phyloP scores from a whole-genome alignment of 2,888 invertebrate species.

The Galerucella pusilla region DNA sequence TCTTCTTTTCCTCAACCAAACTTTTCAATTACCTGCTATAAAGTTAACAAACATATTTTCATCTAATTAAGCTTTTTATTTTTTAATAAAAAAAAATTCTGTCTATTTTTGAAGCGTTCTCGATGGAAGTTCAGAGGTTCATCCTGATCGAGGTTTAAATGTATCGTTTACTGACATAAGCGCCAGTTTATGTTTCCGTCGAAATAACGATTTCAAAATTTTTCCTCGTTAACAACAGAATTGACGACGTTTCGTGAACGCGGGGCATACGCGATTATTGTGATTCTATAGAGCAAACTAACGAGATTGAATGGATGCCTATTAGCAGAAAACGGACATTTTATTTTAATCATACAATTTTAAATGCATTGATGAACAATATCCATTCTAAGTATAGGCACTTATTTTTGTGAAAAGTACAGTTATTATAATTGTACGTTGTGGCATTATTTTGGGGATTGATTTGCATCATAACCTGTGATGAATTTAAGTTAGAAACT shows the following conservation, averaged over 20 bases:
- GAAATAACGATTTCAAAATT: slow-evolving; percentile 19
- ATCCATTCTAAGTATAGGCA: too few relatives aligned
- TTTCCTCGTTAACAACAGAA: slow-evolving; percentile 23
- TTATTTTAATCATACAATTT: not conserved
- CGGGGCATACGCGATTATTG: slow-evolving; percentile 23
- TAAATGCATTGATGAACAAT: not conserved
- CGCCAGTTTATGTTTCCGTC: slow-evolving; percentile 24
- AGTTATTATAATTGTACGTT: too few relatives aligned
- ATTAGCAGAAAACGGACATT: slow-evolving; percentile 14
- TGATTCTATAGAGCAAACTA: slow-evolving; percentile 22
- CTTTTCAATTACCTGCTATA: not conserved
- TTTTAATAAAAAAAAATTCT: not conserved
- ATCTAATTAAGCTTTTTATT: not conserved
- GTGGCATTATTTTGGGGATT: too few relatives aligned
- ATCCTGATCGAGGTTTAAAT: not conserved
- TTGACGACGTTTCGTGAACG: slow-evolving; percentile 18
- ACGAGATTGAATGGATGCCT: slow-evolving; percentile 17
- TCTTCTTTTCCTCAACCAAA: not conserved
- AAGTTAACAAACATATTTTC: not conserved
- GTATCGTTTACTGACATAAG: slow-evolving; percentile 22
- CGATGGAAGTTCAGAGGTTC: slow-evolving; percentile 21
- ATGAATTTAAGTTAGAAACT: too few relatives aligned
- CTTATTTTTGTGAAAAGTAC: too few relatives aligned
- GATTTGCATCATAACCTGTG: too few relatives aligned
- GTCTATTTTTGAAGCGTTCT: not conserved